phyloP scores from a whole-genome alignment of 1,140 invertebrate genomes.

The Drosophila chauvacae region DNA sequence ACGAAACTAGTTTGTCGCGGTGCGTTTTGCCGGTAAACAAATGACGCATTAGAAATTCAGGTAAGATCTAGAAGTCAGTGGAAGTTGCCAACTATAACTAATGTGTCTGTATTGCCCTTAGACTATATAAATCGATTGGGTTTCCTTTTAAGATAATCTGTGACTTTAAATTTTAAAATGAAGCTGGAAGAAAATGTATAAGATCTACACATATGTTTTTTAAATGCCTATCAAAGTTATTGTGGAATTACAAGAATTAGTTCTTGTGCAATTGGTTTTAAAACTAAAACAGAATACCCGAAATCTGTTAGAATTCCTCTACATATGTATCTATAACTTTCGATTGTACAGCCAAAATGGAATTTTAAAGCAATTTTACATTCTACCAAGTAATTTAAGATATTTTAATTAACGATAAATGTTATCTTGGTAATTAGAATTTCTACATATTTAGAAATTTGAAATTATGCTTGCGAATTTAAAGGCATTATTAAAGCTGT shows the following conservation, averaged over 20 bases:
- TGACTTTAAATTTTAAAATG: background rate
- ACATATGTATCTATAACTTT: no score
- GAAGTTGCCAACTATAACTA: background rate
- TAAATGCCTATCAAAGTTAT: background rate
- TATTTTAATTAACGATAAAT: background rate
- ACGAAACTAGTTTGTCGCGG: constrained; percentile 54
- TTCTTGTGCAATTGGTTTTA: background rate
- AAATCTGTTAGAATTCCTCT: background rate
- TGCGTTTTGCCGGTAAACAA: constrained; percentile 48
- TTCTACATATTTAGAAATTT: background rate
- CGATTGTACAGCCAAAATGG: no score
- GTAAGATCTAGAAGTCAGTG: constrained; percentile 27
- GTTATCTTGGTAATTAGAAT: background rate
- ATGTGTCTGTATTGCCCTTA: no score
- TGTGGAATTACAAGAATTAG: background rate
- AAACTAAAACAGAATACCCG: background rate
- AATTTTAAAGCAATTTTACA: background rate
- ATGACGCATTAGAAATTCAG: constrained; percentile 47
- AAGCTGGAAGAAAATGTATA: background rate
- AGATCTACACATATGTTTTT: background rate
- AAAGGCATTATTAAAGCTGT: background rate
- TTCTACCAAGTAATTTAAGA: background rate
- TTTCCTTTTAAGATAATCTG: background rate
- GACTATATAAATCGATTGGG: background rate
- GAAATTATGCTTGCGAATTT: background rate